These are phyloP conservation scores for Piaya cayana DNA, from an alignment of 2,113 vertebrate species.

Conservation along the genomic window DNA sequence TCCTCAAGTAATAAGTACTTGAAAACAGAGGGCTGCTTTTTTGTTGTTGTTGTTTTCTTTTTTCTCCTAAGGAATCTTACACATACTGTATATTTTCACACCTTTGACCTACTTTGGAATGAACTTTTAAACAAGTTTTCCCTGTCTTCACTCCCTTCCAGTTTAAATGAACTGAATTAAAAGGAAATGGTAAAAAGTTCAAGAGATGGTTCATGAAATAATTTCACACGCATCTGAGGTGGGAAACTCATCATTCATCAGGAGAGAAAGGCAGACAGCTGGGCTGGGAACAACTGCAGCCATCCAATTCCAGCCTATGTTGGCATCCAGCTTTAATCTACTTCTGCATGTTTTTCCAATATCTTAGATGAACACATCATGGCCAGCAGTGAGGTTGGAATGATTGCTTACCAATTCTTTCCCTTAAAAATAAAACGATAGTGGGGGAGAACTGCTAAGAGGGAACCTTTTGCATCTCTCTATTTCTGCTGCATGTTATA, in stretches of 20 bases:
- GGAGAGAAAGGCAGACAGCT: not conserved
- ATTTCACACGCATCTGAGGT: not conserved
- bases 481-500: not conserved
- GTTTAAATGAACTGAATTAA: not conserved
- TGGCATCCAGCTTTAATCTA: not conserved
- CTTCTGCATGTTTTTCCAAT: not conserved
- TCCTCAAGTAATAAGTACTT: not conserved
- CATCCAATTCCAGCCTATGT: not conserved
- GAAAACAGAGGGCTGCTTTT: not conserved
- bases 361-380: not conserved
- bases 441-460: fast-evolving
- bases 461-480: not conserved
- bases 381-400: not conserved
- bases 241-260: not conserved
- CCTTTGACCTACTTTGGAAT: not conserved
- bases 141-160: not conserved
- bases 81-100: not conserved
- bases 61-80: not conserved
- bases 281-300: not conserved
- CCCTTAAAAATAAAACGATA: not conserved
- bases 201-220: not conserved
- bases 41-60: not conserved
- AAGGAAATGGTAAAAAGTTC: not conserved
- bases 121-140: not conserved
- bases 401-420: not conserved